A percentile compares a stretch with the other conserved stretches of the same genome.
Conservation (phyloP, 2,888 invertebrate genomes). For the Metacarcinus magister region DNA sequence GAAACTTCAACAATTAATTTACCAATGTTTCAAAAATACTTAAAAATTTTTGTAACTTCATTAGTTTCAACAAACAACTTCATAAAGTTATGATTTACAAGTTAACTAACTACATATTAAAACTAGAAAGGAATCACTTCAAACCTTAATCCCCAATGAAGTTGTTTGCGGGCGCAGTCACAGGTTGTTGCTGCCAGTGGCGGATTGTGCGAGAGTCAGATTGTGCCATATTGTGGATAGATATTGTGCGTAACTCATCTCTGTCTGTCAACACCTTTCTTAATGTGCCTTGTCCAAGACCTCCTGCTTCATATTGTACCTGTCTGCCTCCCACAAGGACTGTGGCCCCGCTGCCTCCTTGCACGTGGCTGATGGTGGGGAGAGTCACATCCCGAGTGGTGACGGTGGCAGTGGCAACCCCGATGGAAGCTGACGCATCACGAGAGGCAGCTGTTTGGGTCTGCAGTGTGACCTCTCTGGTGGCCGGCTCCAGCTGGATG, state of each 20-base stretch:
- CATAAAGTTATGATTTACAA: not conserved
- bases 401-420: conserved; percentile 61
- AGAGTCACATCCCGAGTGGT: conserved; percentile 70
- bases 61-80: conserved; percentile 23
- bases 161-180: conserved; percentile 65
- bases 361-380: conserved; percentile 70
- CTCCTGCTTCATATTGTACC: conserved; percentile 72
- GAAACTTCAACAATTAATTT: conserved; percentile 36
- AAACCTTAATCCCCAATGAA: conserved; percentile 74
- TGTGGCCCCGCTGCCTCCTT: conserved; percentile 67
- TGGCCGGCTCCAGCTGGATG: conserved; percentile 78
- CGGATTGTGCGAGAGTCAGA: conserved; percentile 63
- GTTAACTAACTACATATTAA: conserved; percentile 7
- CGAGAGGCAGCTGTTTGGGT: conserved; percentile 46
- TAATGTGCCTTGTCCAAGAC: conserved; percentile 70
- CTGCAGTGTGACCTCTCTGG: conserved; percentile 74
- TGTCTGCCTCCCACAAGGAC: conserved; percentile 75
- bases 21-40: conserved; percentile 34
- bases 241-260: conserved; percentile 71
- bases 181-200: conserved; percentile 68
- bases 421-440: conserved; percentile 63
- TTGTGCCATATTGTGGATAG: conserved; percentile 66
- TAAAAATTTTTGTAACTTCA: not conserved
- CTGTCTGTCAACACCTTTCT: conserved; percentile 74
- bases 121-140: not conserved